Percentiles rank a stretch among this genome's conserved stretches.
Conservation (phyloP, 2,797 vertebrate genomes). For the Calcarius lapponicus region DNA sequence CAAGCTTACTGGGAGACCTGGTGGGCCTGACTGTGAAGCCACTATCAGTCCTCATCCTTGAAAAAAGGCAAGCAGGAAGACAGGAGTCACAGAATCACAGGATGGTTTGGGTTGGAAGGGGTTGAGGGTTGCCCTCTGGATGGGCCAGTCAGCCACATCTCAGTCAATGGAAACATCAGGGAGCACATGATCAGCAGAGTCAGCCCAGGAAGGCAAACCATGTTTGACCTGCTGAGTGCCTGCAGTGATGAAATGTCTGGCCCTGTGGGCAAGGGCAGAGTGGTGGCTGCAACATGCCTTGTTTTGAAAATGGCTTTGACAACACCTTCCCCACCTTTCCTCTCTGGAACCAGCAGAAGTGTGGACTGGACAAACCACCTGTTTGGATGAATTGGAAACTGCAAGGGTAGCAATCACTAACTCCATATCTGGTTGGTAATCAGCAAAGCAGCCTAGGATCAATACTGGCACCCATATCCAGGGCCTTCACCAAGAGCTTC, state of each 20-base stretch:
- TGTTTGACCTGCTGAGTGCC: neutral
- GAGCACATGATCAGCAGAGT: neutral
- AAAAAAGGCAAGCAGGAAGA: neutral
- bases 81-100: neutral
- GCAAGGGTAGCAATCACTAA: neutral
- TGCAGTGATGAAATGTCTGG: neutral
- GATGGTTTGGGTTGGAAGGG: neutral
- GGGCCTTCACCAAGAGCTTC: neutral
- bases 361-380: neutral
- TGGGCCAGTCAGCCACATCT: neutral
- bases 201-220: neutral
- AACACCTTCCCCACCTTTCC: neutral
- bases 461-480: neutral
- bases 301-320: neutral
- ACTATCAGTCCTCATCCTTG: neutral
- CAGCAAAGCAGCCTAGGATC: neutral
- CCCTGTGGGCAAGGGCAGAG: neutral
- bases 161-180: neutral
- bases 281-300: neutral
- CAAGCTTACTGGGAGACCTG: neutral
- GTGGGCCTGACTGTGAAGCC: neutral
- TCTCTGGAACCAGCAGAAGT: neutral
- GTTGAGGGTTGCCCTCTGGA: neutral
- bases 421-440: neutral
- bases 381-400: neutral